A percentile compares a stretch with the other conserved stretches of the same genome.
These are phyloP conservation scores for Phalanger gymnotis DNA, from an alignment of 2,797 vertebrate species.

Conservation along the genomic window DNA sequence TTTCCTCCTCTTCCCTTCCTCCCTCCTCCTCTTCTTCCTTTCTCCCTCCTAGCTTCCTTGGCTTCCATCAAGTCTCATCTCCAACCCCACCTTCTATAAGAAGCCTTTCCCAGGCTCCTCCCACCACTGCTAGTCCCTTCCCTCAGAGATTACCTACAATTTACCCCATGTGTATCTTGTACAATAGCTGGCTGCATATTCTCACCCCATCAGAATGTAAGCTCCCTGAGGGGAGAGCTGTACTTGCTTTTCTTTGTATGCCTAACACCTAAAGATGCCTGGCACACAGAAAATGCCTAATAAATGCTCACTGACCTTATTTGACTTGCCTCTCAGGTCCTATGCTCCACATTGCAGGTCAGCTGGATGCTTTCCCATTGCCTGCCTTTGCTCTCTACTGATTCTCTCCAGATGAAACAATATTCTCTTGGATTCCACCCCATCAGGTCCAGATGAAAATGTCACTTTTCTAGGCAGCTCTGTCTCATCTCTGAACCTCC, in stretches of 20 bases:
- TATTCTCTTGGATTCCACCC: not conserved
- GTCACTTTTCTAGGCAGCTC: not conserved
- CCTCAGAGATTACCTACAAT: not conserved
- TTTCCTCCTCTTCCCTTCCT: too few species aligned
- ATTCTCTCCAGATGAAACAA: not conserved
- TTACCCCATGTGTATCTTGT: not conserved
- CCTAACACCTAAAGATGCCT: not conserved
- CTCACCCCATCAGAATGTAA: not conserved
- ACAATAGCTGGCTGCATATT: not conserved
- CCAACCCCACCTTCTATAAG: not conserved
- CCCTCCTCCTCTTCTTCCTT: too few species aligned
- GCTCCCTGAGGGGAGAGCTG: not conserved
- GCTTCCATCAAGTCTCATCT: not conserved
- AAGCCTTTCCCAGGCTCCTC: not conserved
- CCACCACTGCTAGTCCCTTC: not conserved
- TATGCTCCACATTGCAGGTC: not conserved
- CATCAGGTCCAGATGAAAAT: not conserved
- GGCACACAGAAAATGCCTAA: not conserved
- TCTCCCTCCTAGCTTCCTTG: not conserved
- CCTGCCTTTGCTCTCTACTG: not conserved
- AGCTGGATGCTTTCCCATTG: not conserved
- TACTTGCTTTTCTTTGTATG: too few species aligned
- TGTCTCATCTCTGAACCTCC: too few species aligned
- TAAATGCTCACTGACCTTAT: not conserved
- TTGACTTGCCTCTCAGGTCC: not conserved